Evolutionary conservation across 2,113 vertebrate species (phyloP).

Genomic region (Brachyhypopomus gauderio): DNA sequence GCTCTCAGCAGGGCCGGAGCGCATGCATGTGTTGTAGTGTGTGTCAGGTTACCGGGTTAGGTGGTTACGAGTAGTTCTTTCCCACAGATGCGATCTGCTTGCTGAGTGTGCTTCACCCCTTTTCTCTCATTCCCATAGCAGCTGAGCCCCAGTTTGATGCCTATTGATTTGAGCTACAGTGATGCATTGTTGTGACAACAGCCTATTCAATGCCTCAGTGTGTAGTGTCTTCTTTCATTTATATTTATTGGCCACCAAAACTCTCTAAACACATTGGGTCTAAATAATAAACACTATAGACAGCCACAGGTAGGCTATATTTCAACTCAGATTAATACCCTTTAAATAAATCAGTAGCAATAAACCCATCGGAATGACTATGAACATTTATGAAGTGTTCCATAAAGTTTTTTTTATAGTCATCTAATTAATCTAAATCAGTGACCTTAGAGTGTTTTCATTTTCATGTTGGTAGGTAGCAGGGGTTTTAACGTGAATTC

Average conservation of each 20-base stretch:
- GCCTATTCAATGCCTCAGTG: not conserved
- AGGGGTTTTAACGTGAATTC: not conserved
- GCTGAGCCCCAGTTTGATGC: conserved; percentile 30
- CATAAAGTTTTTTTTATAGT: conserved; percentile 23
- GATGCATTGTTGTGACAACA: conserved; percentile 26
- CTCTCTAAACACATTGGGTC: not conserved
- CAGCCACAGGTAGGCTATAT: conserved; percentile 10
- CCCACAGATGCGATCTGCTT: conserved; percentile 39
- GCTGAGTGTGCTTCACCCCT: conserved; percentile 31
- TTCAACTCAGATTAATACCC: not conserved
- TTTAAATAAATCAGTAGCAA: not conserved
- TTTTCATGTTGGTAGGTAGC: not conserved
- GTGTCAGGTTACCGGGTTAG: conserved; percentile 41
- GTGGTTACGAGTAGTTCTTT: conserved; percentile 41
- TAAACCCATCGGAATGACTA: not conserved
- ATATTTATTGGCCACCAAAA: conserved; percentile 1
- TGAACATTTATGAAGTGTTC: conserved; percentile 20
- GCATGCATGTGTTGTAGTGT: conserved; percentile 15
- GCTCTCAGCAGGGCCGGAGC: not conserved
- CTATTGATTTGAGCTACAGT: conserved; percentile 36
- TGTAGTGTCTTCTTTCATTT: not conserved
- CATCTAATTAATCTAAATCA: conserved; percentile 1
- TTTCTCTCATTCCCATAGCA: conserved; percentile 1
- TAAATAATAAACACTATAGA: not conserved
- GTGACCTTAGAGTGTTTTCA: not conserved